Evolutionary conservation across 1,140 invertebrate species (phyloP).

Genomic region (Adelges cooleyi): DNA sequence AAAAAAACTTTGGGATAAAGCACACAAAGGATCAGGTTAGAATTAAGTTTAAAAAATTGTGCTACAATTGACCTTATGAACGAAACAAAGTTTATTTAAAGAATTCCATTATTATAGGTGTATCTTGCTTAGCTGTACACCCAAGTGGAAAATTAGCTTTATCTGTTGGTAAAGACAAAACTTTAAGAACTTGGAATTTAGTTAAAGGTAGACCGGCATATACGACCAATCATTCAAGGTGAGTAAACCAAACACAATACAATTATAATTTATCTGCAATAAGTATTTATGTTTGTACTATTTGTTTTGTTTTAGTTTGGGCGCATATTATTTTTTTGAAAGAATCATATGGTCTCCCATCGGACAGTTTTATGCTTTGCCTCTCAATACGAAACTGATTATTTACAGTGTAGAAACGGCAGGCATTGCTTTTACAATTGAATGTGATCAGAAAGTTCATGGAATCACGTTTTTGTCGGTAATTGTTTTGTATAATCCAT

Average conservation of each 20-base stretch:
- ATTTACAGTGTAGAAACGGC: constrained; percentile 48
- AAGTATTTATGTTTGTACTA: constrained; percentile 42
- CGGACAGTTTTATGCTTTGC: constrained; percentile 10
- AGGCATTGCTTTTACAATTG: constrained; percentile 43
- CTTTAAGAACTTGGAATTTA: constrained; percentile 84
- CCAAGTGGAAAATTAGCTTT: constrained; percentile 78
- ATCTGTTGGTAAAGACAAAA: constrained; percentile 70
- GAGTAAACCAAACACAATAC: constrained; percentile 29
- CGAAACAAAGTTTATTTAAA: too few species aligned
- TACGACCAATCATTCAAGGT: constrained; percentile 63
- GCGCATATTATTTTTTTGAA: constrained; percentile 37
- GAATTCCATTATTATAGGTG: constrained; percentile 38
- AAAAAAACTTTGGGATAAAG: constrained; percentile 61
- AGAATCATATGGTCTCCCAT: neutral
- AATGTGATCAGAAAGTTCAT: constrained; percentile 31
- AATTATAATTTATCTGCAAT: constrained; percentile 41
- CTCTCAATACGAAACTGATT: constrained; percentile 6
- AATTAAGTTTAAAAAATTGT: neutral
- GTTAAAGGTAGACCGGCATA: constrained; percentile 80
- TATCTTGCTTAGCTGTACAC: constrained; percentile 66
- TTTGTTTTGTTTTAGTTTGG: constrained; percentile 47
- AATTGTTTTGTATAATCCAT: neutral
- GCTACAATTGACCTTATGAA: too few species aligned
- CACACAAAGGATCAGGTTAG: constrained; percentile 49
- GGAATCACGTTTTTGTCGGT: constrained; percentile 30